A percentile compares a stretch with the other conserved stretches of the same genome.
phyloP scores from a whole-genome alignment of 2,888 invertebrate genomes.

The Polydrusus cervinus region DNA sequence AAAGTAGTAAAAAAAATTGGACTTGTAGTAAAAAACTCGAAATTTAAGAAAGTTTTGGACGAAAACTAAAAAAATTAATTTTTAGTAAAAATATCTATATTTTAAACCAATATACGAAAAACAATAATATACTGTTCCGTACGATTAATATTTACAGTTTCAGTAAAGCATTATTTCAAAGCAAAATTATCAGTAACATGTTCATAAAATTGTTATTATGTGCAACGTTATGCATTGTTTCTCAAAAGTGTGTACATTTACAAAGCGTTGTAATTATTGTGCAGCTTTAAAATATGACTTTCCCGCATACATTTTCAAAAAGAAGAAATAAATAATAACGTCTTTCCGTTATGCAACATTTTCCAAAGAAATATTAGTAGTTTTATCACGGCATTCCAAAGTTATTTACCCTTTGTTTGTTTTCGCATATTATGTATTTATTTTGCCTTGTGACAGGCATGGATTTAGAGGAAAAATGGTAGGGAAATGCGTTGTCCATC shows the following conservation, averaged over 20 bases:
- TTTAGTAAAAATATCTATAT: too few species aligned
- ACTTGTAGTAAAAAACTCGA: too few species aligned
- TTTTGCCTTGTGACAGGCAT: background rate
- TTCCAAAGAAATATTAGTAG: background rate
- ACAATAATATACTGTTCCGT: too few species aligned
- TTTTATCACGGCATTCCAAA: background rate
- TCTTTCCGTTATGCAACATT: slow-evolving; percentile 5
- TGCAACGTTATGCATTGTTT: background rate
- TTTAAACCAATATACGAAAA: too few species aligned
- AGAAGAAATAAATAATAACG: slow-evolving; percentile 3
- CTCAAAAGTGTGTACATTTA: background rate
- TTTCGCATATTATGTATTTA: background rate
- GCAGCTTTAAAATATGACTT: background rate
- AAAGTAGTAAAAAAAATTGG: too few species aligned
- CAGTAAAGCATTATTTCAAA: background rate
- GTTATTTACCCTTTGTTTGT: slow-evolving; percentile 2
- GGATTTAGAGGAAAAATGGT: background rate
- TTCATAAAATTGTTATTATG: slow-evolving; percentile 2
- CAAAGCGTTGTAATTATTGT: background rate
- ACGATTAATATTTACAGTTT: too few species aligned
- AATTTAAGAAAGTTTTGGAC: too few species aligned
- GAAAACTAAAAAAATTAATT: too few species aligned
- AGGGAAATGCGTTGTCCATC: too few species aligned
- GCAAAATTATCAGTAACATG: background rate
- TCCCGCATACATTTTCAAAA: background rate